Evolutionary conservation across 1,140 invertebrate species (phyloP).

Genomic region (Eubasilissa regina): DNA sequence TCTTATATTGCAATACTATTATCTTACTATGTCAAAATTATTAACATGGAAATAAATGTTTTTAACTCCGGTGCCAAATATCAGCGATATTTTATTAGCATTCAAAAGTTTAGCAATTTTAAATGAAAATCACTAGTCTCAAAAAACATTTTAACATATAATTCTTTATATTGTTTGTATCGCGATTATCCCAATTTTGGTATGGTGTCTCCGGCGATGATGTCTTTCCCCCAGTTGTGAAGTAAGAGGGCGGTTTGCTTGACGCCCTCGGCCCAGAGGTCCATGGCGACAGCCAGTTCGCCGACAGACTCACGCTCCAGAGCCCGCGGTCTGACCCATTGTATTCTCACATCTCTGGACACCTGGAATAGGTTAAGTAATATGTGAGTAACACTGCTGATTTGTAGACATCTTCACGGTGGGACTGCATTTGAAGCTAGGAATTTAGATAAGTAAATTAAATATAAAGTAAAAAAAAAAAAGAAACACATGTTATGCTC

Average conservation of each 20-base stretch:
- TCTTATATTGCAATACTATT: no score
- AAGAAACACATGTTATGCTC: no score
- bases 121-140: neutral
- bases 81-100: no score
- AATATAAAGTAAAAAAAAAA: no score
- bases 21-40: no score
- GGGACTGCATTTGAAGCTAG: no score
- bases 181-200: slow-evolving; percentile 20
- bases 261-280: slow-evolving; percentile 65
- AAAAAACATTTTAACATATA: neutral
- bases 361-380: slow-evolving; percentile 61
- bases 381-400: neutral
- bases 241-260: slow-evolving; percentile 63
- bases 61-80: no score
- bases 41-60: no score
- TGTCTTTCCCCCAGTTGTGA: slow-evolving; percentile 55
- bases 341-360: slow-evolving; percentile 63
- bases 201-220: slow-evolving; percentile 51
- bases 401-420: no score
- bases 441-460: no score
- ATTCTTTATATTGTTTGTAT: neutral
- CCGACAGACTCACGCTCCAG: slow-evolving; percentile 63
- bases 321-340: slow-evolving; percentile 66
- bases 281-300: slow-evolving; percentile 64
- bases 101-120: neutral